Evolutionary conservation across 2,797 vertebrate species (phyloP).

Genomic region (Australoheros facetus): DNA sequence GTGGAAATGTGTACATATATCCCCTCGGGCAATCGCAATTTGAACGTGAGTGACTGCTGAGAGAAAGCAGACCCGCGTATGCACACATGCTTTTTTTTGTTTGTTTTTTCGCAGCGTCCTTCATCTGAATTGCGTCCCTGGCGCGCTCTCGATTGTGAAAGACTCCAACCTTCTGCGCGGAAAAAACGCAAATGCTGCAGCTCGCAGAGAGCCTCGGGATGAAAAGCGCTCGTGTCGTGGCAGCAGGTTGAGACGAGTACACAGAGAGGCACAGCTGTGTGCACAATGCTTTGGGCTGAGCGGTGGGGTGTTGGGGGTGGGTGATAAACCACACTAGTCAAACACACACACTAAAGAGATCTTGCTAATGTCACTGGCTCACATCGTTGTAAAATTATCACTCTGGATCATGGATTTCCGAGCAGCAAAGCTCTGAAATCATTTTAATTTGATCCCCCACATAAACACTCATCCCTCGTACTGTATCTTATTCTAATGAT

Average conservation of each 20-base stretch:
- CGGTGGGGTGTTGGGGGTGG: neutral
- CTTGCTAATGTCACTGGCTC: neutral
- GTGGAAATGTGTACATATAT: conserved; percentile 20
- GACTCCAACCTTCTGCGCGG: neutral
- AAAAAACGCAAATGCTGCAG: conserved; percentile 8
- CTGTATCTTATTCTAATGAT: conserved; percentile 4
- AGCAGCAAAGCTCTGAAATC: neutral
- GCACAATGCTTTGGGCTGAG: conserved; percentile 28
- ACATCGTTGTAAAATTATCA: neutral
- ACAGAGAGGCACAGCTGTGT: conserved; percentile 50
- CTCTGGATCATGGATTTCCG: neutral
- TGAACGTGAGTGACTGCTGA: conserved; percentile 43
- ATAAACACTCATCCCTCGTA: neutral
- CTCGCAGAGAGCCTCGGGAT: neutral
- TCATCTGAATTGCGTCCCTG: neutral
- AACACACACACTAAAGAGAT: conserved; percentile 13
- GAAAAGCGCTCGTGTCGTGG: neutral
- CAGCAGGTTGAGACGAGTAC: conserved; percentile 64
- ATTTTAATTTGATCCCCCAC: neutral
- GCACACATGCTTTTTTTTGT: neutral
- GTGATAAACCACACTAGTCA: conserved; percentile 38
- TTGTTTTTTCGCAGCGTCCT: conserved; percentile 23
- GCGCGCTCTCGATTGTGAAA: neutral
- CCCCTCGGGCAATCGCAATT: conserved; percentile 40
- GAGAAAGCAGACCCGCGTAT: conserved; percentile 31